Evolutionary conservation across 2,888 invertebrate genomes (phyloP), one percentile per base, ranked within the genome.

Genomic region (Clitarchus hookeri): DNA sequence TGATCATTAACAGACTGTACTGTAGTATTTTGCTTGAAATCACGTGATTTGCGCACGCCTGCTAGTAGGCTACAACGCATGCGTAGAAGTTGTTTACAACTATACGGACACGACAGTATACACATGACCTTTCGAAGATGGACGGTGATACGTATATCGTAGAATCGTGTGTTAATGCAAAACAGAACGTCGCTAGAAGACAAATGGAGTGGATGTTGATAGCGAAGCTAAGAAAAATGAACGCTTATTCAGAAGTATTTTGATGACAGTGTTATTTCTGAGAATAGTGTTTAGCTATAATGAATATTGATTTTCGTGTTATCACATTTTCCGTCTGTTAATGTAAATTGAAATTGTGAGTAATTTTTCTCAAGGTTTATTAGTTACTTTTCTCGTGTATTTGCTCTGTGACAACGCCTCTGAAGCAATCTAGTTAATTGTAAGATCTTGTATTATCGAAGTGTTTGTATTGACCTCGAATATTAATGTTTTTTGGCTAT

Each of bases 21-120:
- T 48, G 12, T n/a, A 1, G 36, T 36, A 36, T 36, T 48, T 48
- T 48, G 48, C 48, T 48, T 2, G 11, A 13, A 16, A 48, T 86
- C 86, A 86, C 86, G 86, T 86, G 86, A 86, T 80, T 44, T 26
- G 54, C 65, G 84, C 80, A 54, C n/a, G 27, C 82, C 65, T 77
- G 77, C 53, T n/a, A n/a, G n/a, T n/a, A n/a, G n/a, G n/a, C n/a
- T 85, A 27, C 65, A 19, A 91, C 92, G 91, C 92, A 91, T 92
- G 92, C 92, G 92, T 91, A 88, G 88, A 90, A 89, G 89, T 93
- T 92, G 93, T 93, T 93, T 93, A 93, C 92, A 92, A 92, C 91
- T 90, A 80, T 82, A 87, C 83, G 78, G 84, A 86, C 86, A 84
- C 48, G 84, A 86, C 86, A 84, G 84, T 85, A 88, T 89, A 89